These are phyloP conservation scores for Cephalopterus ornatus DNA, from an alignment of 2,113 vertebrate species.

Conservation along the genomic window DNA sequence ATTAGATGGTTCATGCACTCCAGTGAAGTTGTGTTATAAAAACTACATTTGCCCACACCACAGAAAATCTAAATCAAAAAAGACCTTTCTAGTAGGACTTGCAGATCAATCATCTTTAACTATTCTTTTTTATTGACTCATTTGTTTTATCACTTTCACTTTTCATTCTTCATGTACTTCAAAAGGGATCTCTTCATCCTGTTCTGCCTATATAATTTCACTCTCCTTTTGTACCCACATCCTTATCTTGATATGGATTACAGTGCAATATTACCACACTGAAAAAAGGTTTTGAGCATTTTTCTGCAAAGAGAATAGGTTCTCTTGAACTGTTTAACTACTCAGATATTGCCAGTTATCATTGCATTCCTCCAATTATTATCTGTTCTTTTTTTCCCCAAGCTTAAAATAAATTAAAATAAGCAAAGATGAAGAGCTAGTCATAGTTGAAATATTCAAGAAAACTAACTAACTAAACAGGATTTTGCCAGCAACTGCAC, in stretches of 20 bases:
- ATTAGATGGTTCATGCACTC: neutral
- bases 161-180: neutral
- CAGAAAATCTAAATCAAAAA: neutral
- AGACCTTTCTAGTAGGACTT: neutral
- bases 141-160: neutral
- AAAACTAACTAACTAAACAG: neutral
- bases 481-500: neutral
- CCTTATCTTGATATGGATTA: neutral
- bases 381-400: neutral
- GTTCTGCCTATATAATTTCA: neutral
- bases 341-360: neutral
- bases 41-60: neutral
- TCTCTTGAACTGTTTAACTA: neutral
- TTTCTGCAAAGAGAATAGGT: neutral
- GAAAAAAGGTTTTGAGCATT: neutral
- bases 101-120: neutral
- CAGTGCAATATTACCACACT: rapidly evolving
- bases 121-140: neutral
- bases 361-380: neutral
- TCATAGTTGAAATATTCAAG: neutral
- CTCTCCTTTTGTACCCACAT: neutral
- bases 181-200: neutral
- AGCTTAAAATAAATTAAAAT: neutral
- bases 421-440: neutral
- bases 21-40: neutral